Percentiles rank a stretch among this genome's conserved stretches.
Evolutionary conservation across 2,888 invertebrate genomes (phyloP).

Genomic region (Ditula angustiorana): DNA sequence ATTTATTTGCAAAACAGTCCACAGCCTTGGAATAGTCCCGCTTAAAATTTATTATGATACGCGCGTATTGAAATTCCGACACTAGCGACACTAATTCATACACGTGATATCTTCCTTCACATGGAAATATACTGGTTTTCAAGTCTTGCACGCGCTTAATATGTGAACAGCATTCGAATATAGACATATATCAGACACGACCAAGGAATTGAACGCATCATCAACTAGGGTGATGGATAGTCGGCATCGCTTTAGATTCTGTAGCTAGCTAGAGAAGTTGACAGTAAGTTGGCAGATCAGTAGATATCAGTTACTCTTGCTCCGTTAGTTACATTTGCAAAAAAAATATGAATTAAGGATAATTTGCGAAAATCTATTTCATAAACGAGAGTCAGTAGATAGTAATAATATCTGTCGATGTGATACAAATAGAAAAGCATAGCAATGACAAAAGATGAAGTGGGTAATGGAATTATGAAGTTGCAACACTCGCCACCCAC

Average conservation of each 20-base stretch:
- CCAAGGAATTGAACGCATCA: neutral
- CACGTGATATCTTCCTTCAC: slow-evolving; percentile 42
- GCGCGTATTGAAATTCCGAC: slow-evolving; percentile 44
- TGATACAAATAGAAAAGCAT: slow-evolving; percentile 34
- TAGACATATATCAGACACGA: neutral
- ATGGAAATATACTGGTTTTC: slow-evolving; percentile 44
- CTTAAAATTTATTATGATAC: slow-evolving; percentile 41
- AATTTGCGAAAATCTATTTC: neutral
- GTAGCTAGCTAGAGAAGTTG: neutral
- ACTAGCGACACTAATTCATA: slow-evolving; percentile 40
- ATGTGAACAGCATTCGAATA: neutral
- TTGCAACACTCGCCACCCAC: slow-evolving; percentile 65
- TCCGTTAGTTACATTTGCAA: too few relatives aligned
- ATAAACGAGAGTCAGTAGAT: slow-evolving; percentile 12
- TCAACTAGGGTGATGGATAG: neutral
- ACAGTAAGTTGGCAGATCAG: too few relatives aligned
- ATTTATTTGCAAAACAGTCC: slow-evolving; percentile 48
- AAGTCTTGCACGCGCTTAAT: slow-evolving; percentile 23
- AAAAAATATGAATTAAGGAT: neutral
- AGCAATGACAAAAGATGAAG: slow-evolving; percentile 47
- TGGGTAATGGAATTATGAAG: slow-evolving; percentile 55
- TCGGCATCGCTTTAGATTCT: neutral
- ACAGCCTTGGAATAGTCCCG: slow-evolving; percentile 51
- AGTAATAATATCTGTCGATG: slow-evolving; percentile 21
- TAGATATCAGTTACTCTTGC: too few relatives aligned